phyloP scores from a whole-genome alignment of 2,113 vertebrate genomes.

The Orientallactaga bullata region DNA sequence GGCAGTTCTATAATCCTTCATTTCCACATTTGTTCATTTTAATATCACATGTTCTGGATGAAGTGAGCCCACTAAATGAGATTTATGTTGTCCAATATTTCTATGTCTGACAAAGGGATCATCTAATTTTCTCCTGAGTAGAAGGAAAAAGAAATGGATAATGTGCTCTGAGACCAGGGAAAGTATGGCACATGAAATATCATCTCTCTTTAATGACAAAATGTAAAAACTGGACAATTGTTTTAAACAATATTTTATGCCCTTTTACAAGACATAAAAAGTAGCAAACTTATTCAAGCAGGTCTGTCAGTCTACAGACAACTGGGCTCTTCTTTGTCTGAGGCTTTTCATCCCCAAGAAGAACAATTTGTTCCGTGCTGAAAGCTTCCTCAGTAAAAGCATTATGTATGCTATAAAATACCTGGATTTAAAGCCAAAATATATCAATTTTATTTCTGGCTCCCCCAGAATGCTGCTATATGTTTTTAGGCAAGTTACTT shows the following conservation, averaged over 20 bases:
- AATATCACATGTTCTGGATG: background rate
- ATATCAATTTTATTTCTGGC: background rate
- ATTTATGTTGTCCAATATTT: conserved; percentile 31
- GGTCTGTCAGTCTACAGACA: background rate
- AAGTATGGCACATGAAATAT: background rate
- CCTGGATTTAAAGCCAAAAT: conserved; percentile 31
- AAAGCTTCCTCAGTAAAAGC: background rate
- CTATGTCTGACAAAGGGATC: background rate
- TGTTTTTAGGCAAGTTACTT: conserved; percentile 24
- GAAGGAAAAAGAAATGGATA: conserved; percentile 2
- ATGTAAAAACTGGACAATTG: background rate
- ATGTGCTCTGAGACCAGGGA: background rate
- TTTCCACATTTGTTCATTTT: background rate
- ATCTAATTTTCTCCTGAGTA: conserved; percentile 4
- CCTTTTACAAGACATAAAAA: background rate
- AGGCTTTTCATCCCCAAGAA: background rate
- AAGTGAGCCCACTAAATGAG: background rate
- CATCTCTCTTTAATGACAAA: background rate
- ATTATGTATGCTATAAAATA: background rate
- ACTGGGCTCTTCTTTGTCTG: background rate
- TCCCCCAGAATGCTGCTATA: background rate
- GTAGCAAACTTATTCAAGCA: background rate
- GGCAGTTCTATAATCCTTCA: background rate
- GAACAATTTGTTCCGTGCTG: conserved; percentile 1
- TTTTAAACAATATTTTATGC: background rate